These are phyloP conservation scores for Alfaro cultratus DNA, from an alignment of 2,797 vertebrate species.

Conservation along the genomic window DNA sequence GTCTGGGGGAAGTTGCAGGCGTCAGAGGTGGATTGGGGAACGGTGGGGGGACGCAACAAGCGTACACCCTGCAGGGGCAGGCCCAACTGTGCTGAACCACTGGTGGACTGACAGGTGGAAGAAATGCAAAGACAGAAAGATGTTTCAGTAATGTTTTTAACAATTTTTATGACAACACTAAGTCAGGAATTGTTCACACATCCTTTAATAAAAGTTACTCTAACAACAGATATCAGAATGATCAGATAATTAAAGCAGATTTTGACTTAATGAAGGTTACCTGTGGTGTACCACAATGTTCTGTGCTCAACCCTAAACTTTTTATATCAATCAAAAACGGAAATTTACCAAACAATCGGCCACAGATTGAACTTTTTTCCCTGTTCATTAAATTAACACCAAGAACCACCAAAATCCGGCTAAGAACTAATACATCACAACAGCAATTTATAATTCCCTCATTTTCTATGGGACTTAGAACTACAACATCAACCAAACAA, in stretches of 20 bases:
- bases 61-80: conserved; percentile 85
- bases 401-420: neutral
- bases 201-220: neutral
- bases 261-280: neutral
- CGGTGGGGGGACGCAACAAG: conserved; percentile 86
- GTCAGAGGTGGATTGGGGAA: conserved; percentile 85
- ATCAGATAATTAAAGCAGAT: neutral
- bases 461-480: neutral
- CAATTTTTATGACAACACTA: conserved; percentile 6
- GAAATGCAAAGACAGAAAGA: conserved; percentile 9
- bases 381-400: neutral
- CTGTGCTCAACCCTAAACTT: neutral
- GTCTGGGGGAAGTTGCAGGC: conserved; percentile 88
- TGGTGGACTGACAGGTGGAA: conserved; percentile 80
- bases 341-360: neutral
- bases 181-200: neutral
- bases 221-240: neutral
- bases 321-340: neutral
- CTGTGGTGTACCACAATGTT: neutral
- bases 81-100: conserved; percentile 83
- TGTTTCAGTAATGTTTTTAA: neutral
- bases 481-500: neutral
- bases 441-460: neutral
- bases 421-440: neutral
- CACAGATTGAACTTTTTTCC: neutral